These are phyloP conservation scores for Hemistola chrysoprasaria DNA, from an alignment of 2,888 invertebrate species.

Conservation along the genomic window DNA sequence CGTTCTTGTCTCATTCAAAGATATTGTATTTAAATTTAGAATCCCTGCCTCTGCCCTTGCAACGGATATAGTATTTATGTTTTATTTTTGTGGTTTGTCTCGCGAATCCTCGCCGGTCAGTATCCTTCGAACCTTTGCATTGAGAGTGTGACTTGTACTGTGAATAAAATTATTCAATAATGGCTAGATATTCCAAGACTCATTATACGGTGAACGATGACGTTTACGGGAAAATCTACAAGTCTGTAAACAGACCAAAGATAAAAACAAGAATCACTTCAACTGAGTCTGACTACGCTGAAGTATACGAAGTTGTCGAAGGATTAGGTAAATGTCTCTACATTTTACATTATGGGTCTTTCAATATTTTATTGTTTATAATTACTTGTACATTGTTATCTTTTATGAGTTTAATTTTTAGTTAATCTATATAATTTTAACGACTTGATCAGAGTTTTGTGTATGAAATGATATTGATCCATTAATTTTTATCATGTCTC, in stretches of 20 bases:
- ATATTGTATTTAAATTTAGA: slow-evolving; percentile 75
- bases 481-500: slow-evolving; percentile 23
- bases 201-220: slow-evolving; percentile 75
- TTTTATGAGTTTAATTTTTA: too few relatives aligned
- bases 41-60: slow-evolving; percentile 64
- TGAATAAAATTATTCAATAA: slow-evolving; percentile 16
- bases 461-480: slow-evolving; percentile 7
- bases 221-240: slow-evolving; percentile 71
- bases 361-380: too few relatives aligned
- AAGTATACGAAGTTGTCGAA: slow-evolving; percentile 68
- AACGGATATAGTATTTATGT: slow-evolving; percentile 41
- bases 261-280: slow-evolving; percentile 40
- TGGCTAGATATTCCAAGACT: slow-evolving; percentile 52
- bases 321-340: slow-evolving; percentile 63
- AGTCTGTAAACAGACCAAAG: slow-evolving; percentile 34
- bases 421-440: too few relatives aligned
- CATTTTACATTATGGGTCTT: too few relatives aligned
- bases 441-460: too few relatives aligned
- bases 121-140: slow-evolving; percentile 46
- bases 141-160: slow-evolving; percentile 30
- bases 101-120: slow-evolving; percentile 53
- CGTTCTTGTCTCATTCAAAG: slow-evolving; percentile 53
- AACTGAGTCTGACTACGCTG: slow-evolving; percentile 60
- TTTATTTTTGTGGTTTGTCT: slow-evolving; percentile 45
- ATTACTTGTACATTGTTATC: too few relatives aligned